Base-by-base conservation (phyloP, 2,797 vertebrate species). In the Crocodylus rhombifer region DNA sequence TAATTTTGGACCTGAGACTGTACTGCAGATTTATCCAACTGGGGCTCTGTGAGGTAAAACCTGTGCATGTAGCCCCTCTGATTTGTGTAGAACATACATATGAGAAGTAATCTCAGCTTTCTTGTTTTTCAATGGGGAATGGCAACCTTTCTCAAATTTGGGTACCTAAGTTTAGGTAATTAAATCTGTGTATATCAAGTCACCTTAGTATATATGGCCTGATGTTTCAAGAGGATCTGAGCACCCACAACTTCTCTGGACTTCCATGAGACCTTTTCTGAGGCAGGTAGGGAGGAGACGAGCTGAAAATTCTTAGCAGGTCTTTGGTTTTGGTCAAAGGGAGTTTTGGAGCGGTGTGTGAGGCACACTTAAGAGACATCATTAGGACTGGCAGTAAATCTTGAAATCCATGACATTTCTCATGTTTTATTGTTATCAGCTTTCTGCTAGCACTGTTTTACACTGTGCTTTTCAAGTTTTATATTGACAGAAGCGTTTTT, bases 371-470 rank as follows among this genome's bases (percentile, higher is more conserved):
- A 42, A 56, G 93, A 80, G 25, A 67, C 25, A 11, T 84, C 55
- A 61, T 74, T 55, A 86, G 64, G 80, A 73, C 85, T 61, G 21
- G 20, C 75, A 88, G 26, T 26, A n/a, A 3, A 2, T 67, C 28
- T 79, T 76, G 23, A 57, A 57, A 20, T 57, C 88, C 93, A 33
- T 82, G 61, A 51, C 28, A 5, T 77, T 28, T 92, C 36, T 82
- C 88, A 95, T 92, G 58, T 55, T 77, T 85, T 78, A 73, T 91
- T 78, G 61, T 12, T 90, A 42, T 42, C 36, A 30, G 80, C 87
- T 94, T 80, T 63, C n/a, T 78, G n/a, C 76, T 88, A 88, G 93
- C 17, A 26, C 20, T 91, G 26, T 26, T 95, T 88, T 82, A 25
- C 58, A 80, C 85, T 26, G 26, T 77, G 7, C 76, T 94, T 95